phyloP scores from a whole-genome alignment of 1,140 invertebrate genomes.

The Leptopilina clavipes region DNA sequence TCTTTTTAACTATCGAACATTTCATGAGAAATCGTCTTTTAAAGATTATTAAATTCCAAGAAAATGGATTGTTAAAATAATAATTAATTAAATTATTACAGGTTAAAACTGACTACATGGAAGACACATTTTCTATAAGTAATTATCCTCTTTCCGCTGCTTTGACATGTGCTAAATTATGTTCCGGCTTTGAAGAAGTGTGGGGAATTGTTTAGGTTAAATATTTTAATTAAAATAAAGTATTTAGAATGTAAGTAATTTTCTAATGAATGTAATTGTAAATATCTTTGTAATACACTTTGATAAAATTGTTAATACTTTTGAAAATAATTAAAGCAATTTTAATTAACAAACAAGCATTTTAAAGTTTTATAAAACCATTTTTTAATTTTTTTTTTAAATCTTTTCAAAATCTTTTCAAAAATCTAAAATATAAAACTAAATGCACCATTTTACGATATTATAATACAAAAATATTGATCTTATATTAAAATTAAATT shows the following conservation, averaged over 20 bases:
- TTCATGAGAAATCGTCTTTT: no score
- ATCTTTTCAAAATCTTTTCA: no score
- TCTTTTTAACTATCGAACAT: no score
- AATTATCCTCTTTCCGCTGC: slow-evolving; percentile 98
- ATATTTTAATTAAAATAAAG: neutral
- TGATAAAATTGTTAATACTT: no score
- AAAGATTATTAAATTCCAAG: neutral
- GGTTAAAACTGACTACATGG: slow-evolving; percentile 92
- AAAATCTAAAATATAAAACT: no score
- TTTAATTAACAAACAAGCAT: no score
- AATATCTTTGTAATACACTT: neutral
- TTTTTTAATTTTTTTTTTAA: no score
- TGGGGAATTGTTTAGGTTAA: slow-evolving; percentile 88
- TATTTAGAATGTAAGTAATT: neutral
- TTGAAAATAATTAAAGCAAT: no score
- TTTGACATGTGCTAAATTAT: slow-evolving; percentile 96
- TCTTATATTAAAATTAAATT: no score
- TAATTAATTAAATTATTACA: slow-evolving; percentile 63
- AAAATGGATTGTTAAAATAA: slow-evolving; percentile 20
- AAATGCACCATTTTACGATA: no score
- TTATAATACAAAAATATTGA: no score
- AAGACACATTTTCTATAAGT: slow-evolving; percentile 93
- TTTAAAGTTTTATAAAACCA: no score
- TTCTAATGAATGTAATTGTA: slow-evolving; percentile 26
- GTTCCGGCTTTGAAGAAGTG: slow-evolving; percentile 96